Evolutionary conservation across 2,797 vertebrate genomes (phyloP).

Genomic region (Arremon brunneinucha): DNA sequence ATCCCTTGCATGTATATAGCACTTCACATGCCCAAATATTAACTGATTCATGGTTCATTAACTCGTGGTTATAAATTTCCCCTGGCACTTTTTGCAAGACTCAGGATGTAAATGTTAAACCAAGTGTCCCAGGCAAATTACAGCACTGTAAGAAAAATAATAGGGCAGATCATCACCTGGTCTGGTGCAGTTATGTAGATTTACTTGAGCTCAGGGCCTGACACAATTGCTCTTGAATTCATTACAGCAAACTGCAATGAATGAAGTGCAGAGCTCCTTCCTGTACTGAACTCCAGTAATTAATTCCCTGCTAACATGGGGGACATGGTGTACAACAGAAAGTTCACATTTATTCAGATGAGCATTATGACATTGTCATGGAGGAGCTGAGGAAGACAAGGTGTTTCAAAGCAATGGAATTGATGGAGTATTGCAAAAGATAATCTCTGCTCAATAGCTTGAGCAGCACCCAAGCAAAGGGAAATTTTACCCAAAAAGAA

Average conservation of each 20-base stretch:
- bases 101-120: constrained; percentile 38
- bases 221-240: constrained; percentile 1
- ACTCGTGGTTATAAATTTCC: constrained; percentile 49
- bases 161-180: constrained; percentile 44
- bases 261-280: constrained; percentile 23
- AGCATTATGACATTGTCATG: not conserved
- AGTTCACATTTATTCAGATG: not conserved
- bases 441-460: not conserved
- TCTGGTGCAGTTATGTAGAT: not conserved
- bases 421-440: not conserved
- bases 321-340: not conserved
- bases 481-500: not conserved
- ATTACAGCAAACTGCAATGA: constrained; percentile 30
- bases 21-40: constrained; percentile 57
- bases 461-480: not conserved
- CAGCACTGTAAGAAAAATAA: constrained; percentile 38
- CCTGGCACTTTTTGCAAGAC: constrained; percentile 27
- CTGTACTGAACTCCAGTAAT: not conserved
- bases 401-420: not conserved
- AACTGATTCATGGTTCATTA: constrained; percentile 65
- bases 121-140: constrained; percentile 35
- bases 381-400: not conserved
- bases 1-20: constrained; percentile 53
- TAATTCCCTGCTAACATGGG: not conserved
- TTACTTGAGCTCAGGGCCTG: not conserved